Percentiles rank a stretch among this genome's conserved stretches.
Evolutionary conservation across 2,113 vertebrate genomes (phyloP).

Genomic region (Petrocephalus zakoni): DNA sequence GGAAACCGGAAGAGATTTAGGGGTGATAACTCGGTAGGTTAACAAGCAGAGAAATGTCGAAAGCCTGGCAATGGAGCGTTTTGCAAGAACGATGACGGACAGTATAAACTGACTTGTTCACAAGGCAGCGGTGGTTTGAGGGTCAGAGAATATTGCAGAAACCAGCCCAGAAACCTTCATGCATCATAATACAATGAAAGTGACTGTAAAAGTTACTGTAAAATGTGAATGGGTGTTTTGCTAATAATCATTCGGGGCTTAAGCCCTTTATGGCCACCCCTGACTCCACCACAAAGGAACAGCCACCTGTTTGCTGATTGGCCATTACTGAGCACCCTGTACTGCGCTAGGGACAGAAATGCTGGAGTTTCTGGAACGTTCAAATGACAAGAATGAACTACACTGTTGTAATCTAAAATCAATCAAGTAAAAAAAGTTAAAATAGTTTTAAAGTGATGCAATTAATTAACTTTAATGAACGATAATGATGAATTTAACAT

Average conservation of each 20-base stretch:
- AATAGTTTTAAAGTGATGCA: neutral
- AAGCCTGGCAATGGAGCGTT: neutral
- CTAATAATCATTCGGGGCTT: neutral
- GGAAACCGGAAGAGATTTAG: neutral
- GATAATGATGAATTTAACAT: neutral
- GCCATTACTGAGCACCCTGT: neutral
- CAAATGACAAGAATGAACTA: neutral
- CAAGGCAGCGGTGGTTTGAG: neutral
- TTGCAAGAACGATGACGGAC: neutral
- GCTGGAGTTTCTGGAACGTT: neutral
- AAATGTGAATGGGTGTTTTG: neutral
- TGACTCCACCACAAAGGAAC: neutral
- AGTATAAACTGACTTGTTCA: neutral
- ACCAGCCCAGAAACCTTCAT: neutral
- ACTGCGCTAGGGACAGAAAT: neutral
- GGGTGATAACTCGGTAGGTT: neutral
- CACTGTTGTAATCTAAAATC: neutral
- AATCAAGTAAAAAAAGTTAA: neutral
- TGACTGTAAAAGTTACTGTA: neutral
- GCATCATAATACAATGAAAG: neutral
- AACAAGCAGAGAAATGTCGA: neutral
- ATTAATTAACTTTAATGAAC: neutral
- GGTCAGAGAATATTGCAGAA: neutral
- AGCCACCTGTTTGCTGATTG: neutral
- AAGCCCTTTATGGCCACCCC: neutral